These are phyloP conservation scores for Brachypteracias leptosomus DNA, from an alignment of 2,113 vertebrate species.

Conservation along the genomic window DNA sequence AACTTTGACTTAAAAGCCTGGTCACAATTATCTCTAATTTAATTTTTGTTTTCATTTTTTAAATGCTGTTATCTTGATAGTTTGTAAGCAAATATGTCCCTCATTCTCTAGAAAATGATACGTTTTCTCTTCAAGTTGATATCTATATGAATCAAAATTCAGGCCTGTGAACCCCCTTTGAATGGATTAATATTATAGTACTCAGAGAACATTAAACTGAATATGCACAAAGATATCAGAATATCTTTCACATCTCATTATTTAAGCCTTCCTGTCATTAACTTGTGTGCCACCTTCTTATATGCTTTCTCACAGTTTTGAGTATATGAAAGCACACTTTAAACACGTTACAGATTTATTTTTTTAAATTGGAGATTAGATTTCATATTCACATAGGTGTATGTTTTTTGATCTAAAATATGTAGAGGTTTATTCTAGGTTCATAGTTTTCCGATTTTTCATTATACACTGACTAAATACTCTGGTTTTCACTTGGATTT, in stretches of 20 bases:
- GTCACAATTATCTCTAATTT: not conserved
- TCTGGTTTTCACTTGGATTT: not conserved
- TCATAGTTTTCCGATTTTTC: not conserved
- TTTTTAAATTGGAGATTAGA: not conserved
- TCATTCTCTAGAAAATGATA: not conserved
- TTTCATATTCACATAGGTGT: not conserved
- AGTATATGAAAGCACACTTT: not conserved
- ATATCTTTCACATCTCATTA: not conserved
- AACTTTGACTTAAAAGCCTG: not conserved
- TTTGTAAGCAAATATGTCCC: not conserved
- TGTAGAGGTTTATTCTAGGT: not conserved
- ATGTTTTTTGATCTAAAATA: not conserved
- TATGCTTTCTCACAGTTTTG: not conserved
- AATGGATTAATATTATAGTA: not conserved
- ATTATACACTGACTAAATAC: not conserved
- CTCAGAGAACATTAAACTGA: not conserved
- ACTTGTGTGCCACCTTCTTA: not conserved
- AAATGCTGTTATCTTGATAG: not conserved
- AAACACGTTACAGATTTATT: not conserved
- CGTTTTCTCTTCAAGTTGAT: not conserved
- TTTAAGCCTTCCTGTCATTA: not conserved
- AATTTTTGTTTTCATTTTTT: not conserved
- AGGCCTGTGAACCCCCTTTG: not conserved
- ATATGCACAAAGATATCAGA: not conserved
- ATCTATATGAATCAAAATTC: not conserved